Evolutionary conservation across 1,140 invertebrate genomes (phyloP), one percentile per base, ranked within the genome.

Genomic region (Caenorhabditis remanei): DNA sequence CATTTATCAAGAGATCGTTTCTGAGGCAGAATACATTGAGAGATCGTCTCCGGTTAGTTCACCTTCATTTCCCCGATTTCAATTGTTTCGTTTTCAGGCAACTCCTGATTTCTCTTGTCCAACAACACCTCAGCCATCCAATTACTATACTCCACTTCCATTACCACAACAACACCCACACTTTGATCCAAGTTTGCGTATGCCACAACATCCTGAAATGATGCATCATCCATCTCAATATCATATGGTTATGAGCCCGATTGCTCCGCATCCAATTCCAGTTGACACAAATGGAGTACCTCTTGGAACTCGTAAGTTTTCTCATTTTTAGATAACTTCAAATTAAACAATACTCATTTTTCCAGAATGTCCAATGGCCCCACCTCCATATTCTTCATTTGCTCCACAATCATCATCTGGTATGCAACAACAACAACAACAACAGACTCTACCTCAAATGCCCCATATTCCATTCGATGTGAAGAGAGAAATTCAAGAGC

Each of bases 401-500:
- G 71, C 71, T 79, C 46, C 71, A 46, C 71, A 79, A 79, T 50
- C 65, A n/a, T 71, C 71, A 79, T 79, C 71, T 79, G 71, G 71
- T 53, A 79, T 79, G 14, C 71, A 50, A 79, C 43, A 50, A 50
- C 71, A 16, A 79, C 71, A 50, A 79, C 43, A 50, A 50, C 71
- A 16, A 79, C 46, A 48, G 24, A 4, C 14, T 21, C 16, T 79
- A 13, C 46, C n/a, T 13, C 32, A 43, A 32, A 24, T 24, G 9
- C 19, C 43, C 1, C 11, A 48, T 24, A 50, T 50, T 79, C 46
- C 71, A 50, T 79, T 79, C 41, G 71, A 79, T 24, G 46, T 79
- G 46, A 79, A 79, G 46, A 48, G 46, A 50, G 71, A 79, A 24
- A 79, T 79, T 79, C 71, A 79, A 9, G 71, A 79, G 7, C 71